These are phyloP conservation scores for Psix sp. DNA, from an alignment of 1,140 invertebrate genomes.

Conservation along the genomic window DNA sequence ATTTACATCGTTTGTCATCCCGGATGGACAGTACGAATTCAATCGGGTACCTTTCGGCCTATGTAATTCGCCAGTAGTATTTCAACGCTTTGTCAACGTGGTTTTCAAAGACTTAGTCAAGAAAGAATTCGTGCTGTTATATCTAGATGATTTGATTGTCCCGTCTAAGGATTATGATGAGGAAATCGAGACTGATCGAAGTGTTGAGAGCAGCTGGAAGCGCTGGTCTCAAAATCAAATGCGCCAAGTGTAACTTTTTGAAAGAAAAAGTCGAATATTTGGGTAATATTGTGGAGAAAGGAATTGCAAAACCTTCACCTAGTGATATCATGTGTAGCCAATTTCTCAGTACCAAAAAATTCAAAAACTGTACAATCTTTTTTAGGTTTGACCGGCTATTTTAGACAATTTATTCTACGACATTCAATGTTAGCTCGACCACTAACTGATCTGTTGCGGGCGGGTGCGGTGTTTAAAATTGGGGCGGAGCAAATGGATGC, in stretches of 20 bases:
- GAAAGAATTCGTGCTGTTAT: neutral
- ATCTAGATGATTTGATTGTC: slow-evolving; percentile 9
- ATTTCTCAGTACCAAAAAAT: slow-evolving; percentile 4
- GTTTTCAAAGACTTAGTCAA: slow-evolving; percentile 6
- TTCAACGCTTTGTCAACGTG: slow-evolving; percentile 4
- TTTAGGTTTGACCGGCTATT: slow-evolving; percentile 3
- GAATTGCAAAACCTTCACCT: slow-evolving; percentile 54
- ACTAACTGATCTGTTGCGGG: neutral
- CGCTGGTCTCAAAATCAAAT: slow-evolving; percentile 7
- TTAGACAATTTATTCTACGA: neutral
- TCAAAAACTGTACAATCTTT: neutral
- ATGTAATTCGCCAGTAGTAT: neutral
- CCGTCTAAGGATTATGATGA: neutral
- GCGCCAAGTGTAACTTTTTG: neutral
- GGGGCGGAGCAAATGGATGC: neutral
- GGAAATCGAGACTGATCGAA: neutral
- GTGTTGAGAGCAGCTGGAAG: neutral
- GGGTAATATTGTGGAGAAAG: slow-evolving; percentile 62
- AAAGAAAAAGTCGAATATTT: slow-evolving; percentile 59
- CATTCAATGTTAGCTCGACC: neutral
- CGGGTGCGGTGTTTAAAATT: neutral
- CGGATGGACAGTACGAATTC: slow-evolving; percentile 3
- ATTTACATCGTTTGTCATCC: neutral
- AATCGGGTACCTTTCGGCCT: neutral
- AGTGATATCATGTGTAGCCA: slow-evolving; percentile 1